Evolutionary conservation across 2,113 vertebrate species (phyloP).

Genomic region (Ctenodactylus gundi): DNA sequence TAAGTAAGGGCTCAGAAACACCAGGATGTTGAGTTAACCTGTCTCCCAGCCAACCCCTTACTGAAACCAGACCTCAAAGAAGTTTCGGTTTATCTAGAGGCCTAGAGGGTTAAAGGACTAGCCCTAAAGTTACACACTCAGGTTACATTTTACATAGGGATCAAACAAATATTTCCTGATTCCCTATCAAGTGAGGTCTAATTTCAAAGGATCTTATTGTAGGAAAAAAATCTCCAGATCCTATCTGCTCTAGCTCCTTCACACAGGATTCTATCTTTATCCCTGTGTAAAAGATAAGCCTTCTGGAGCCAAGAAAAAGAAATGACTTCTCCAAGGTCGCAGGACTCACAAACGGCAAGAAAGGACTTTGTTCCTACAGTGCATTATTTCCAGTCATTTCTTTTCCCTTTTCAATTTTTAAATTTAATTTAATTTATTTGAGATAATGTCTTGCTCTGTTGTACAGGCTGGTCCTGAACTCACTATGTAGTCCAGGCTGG

Average conservation of each 20-base stretch:
- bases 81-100: background rate
- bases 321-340: background rate
- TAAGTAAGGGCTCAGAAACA: constrained; percentile 16
- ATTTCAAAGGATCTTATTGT: background rate
- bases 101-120: background rate
- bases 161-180: constrained; percentile 27
- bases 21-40: background rate
- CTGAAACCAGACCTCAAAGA: background rate
- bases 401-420: too few relatives aligned
- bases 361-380: background rate
- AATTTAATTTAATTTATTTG: too few relatives aligned
- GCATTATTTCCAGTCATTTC: background rate
- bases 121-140: background rate
- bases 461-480: too few relatives aligned
- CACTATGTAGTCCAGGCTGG: too few relatives aligned
- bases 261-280: background rate
- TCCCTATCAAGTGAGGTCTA: background rate
- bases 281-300: background rate
- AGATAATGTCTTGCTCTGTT: too few relatives aligned
- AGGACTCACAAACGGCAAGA: background rate
- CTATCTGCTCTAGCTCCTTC: background rate
- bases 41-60: background rate
- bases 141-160: background rate
- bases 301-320: background rate
- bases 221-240: constrained; percentile 3